Base-by-base conservation (phyloP, 2,797 vertebrate genomes). In the Lepilemur septentrionalis region DNA sequence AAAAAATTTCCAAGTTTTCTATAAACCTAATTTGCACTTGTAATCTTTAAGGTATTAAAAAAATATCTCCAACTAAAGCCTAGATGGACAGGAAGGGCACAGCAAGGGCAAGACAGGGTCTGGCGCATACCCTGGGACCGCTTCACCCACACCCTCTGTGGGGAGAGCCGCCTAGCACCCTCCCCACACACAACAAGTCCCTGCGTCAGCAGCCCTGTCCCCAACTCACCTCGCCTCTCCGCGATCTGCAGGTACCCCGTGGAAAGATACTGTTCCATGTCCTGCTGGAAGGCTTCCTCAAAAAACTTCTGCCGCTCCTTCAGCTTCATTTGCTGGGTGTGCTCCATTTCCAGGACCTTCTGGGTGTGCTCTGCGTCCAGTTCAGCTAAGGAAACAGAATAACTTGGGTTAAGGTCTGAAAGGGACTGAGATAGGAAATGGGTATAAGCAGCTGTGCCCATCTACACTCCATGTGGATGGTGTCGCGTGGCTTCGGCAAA, bases 211-310 rank as follows among this genome's bases (percentile, higher is more conserved):
- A 30, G 59, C 43, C 18, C 46, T 38, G 48, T 32, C 35, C 35
- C 65, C 48, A 32, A 98, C 99, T 99, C 98, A 99, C 99, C 99
- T 99, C 99, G 98, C 94, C 99, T 99, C 98, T 99, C 99, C 0
- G 99, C 98, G 92, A 99, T 99, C 98, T 99, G 99, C 98, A 99
- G 98, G 98, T 99, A 99, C 41, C 99, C 99, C 0, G 99, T 99
- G 76, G 99, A 99, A 78, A 99, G 99, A 97, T 99, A 99, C 76
- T 99, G 99, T 96, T 99, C 99, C 99, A 99, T 99, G 98, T 99
- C 99, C 97, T 99, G 99, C 98, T 99, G 99, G 97, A 99, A 99
- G 78, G 99, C 99, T 97, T 99, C 99, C 98, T 99, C 99, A 59
- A 99, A 99, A 98, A 99, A 99, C 98, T 99, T 99, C 99, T 99